Conservation (phyloP, 2,113 vertebrate genomes). For the Recurvirostra avosetta region DNA sequence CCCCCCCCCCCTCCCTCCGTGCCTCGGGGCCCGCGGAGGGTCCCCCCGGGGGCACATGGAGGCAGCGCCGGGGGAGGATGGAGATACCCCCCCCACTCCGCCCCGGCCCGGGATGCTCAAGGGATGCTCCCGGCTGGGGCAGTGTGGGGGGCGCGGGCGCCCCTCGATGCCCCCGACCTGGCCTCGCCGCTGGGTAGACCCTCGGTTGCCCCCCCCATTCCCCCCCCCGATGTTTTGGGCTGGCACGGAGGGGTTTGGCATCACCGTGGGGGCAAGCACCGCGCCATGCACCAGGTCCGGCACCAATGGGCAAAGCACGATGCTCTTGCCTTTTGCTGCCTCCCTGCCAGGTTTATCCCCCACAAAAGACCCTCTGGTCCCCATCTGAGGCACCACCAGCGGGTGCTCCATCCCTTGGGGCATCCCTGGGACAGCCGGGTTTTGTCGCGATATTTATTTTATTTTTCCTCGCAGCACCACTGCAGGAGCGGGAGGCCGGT, state of each 20-base stretch:
- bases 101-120: not conserved
- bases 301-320: not conserved
- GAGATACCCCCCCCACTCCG: not conserved
- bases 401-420: not conserved
- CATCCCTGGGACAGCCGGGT: accelerated
- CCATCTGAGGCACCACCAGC: not conserved
- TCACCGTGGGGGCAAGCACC: not conserved
- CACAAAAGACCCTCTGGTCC: not conserved
- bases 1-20: not conserved
- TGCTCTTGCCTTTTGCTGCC: not conserved
- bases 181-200: not conserved
- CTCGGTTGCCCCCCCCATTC: no score
- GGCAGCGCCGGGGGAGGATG: not conserved
- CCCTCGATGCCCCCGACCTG: not conserved
- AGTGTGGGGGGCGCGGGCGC: no score
- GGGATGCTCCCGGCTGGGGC: not conserved
- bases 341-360: not conserved
- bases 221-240: not conserved
- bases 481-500: accelerated
- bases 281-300: accelerated
- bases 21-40: no score
- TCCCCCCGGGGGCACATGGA: not conserved
- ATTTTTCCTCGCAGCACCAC: not conserved
- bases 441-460: accelerated
- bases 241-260: not conserved